Conservation (phyloP, 2,113 vertebrate genomes). For the Girardinichthys multiradiatus region DNA sequence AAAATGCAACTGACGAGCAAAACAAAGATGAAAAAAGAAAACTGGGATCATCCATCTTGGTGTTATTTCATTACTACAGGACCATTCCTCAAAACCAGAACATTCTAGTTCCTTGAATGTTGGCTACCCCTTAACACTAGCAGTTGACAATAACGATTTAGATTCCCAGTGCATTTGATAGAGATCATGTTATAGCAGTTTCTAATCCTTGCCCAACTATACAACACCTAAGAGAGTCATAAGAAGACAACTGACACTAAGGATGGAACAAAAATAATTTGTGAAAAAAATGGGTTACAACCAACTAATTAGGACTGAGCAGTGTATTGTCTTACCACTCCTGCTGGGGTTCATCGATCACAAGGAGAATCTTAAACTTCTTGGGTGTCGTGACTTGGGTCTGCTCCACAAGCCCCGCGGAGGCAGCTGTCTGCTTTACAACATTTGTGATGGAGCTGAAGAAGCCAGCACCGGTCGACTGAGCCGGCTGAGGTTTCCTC, state of each 20-base stretch:
- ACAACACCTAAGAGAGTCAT: background rate
- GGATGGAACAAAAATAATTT: conserved; percentile 2
- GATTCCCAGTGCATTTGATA: conserved; percentile 27
- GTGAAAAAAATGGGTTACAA: background rate
- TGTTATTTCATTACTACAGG: conserved; percentile 23
- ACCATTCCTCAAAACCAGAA: conserved; percentile 17
- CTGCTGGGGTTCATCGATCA: conserved; percentile 90
- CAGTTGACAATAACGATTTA: conserved; percentile 27
- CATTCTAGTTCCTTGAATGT: conserved; percentile 7
- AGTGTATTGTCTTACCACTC: conserved; percentile 87
- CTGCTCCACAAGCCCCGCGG: conserved; percentile 85
- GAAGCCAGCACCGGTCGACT: conserved; percentile 82
- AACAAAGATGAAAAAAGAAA: conserved; percentile 4
- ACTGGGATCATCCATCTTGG: conserved; percentile 25
- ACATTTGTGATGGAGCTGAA: conserved; percentile 94
- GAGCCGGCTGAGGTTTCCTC: conserved; percentile 71
- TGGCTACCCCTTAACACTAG: conserved; percentile 4
- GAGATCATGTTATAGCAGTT: conserved; percentile 31
- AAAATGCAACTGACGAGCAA: background rate
- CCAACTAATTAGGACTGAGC: background rate
- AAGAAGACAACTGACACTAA: background rate
- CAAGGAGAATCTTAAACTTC: conserved; percentile 91
- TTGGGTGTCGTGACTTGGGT: conserved; percentile 80
- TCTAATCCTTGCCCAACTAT: conserved; percentile 24
- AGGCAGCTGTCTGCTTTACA: conserved; percentile 94